phyloP scores from a whole-genome alignment of 2,113 vertebrate genomes.

The Larimichthys polyactis region DNA sequence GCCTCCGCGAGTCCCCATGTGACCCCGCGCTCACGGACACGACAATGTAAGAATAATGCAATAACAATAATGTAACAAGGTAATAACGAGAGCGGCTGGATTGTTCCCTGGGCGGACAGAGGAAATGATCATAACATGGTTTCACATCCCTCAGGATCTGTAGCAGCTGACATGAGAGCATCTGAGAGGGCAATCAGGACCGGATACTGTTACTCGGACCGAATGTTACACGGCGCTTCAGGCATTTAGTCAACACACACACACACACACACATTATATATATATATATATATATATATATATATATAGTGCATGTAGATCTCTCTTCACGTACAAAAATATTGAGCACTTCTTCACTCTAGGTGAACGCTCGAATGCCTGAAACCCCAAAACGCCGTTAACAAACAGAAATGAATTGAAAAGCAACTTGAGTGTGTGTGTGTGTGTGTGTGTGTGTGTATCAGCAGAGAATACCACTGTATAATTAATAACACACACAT shows the following conservation, averaged over 20 bases:
- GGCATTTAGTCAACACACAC: slow-evolving; percentile 5
- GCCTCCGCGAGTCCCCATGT: slow-evolving; percentile 29
- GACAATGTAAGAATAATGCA: slow-evolving; percentile 64
- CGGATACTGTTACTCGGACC: slow-evolving; percentile 38
- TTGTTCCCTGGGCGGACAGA: slow-evolving; percentile 66
- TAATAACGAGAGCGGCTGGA: slow-evolving; percentile 66
- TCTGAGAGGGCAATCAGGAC: slow-evolving; percentile 45
- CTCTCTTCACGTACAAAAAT: neutral
- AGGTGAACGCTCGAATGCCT: too few species aligned
- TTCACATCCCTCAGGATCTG: slow-evolving; percentile 64
- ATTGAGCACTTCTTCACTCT: neutral
- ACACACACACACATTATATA: slow-evolving; percentile 1
- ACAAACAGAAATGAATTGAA: slow-evolving; percentile 12
- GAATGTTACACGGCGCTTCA: neutral
- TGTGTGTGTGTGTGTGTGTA: neutral
- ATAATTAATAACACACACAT: slow-evolving; percentile 36
- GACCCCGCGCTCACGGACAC: slow-evolving; percentile 39
- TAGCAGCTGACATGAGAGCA: slow-evolving; percentile 55
- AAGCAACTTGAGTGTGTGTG: slow-evolving; percentile 8
- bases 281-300: neutral
- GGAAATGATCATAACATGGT: slow-evolving; percentile 70
- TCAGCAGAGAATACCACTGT: slow-evolving; percentile 2
- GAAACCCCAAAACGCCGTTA: too few species aligned
- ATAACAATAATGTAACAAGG: slow-evolving; percentile 74
- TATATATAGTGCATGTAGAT: neutral